A percentile compares a stretch with the other conserved stretches of the same genome.
These are phyloP conservation scores for Calephelis perditalis DNA, from an alignment of 2,888 invertebrate genomes.

Conservation along the genomic window DNA sequence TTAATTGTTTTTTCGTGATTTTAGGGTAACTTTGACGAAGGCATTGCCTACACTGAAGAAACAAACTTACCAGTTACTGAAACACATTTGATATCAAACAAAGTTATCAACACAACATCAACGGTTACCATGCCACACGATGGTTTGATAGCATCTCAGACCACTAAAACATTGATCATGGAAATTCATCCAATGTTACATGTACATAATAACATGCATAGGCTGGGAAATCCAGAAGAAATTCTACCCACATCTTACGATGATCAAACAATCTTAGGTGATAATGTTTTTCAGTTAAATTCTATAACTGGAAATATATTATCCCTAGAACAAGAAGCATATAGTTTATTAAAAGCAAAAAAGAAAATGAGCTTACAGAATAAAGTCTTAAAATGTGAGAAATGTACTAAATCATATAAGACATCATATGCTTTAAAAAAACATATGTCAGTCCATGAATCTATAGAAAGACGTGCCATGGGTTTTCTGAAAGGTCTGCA, in stretches of 20 bases:
- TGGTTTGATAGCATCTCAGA: conserved; percentile 52
- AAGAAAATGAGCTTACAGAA: conserved; percentile 9
- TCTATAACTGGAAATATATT: conserved; percentile 64
- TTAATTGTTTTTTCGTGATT: conserved; percentile 21
- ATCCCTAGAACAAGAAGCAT: conserved; percentile 63
- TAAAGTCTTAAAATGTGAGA: conserved; percentile 26
- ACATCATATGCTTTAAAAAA: conserved; percentile 33
- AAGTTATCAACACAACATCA: conserved; percentile 58
- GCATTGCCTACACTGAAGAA: conserved; percentile 50
- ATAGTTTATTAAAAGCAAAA: conserved; percentile 47
- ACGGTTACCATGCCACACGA: conserved; percentile 52
- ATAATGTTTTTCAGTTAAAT: conserved; percentile 58
- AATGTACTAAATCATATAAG: conserved; percentile 51
- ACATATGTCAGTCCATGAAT: conserved; percentile 51
- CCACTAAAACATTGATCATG: conserved; percentile 60
- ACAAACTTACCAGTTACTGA: conserved; percentile 52
- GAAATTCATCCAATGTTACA: conserved; percentile 54
- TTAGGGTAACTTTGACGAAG: conserved; percentile 39
- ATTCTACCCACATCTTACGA: conserved; percentile 48
- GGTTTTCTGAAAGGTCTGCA: conserved; percentile 39
- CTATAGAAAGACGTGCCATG: conserved; percentile 49
- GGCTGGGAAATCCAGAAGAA: conserved; percentile 54
- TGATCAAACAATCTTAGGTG: conserved; percentile 35
- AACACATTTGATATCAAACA: conserved; percentile 62
- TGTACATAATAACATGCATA: conserved; percentile 30